Evolutionary conservation across 2,797 vertebrate genomes (phyloP), one percentile per base, ranked within the genome.

Genomic region (Gymnocypris eckloni): DNA sequence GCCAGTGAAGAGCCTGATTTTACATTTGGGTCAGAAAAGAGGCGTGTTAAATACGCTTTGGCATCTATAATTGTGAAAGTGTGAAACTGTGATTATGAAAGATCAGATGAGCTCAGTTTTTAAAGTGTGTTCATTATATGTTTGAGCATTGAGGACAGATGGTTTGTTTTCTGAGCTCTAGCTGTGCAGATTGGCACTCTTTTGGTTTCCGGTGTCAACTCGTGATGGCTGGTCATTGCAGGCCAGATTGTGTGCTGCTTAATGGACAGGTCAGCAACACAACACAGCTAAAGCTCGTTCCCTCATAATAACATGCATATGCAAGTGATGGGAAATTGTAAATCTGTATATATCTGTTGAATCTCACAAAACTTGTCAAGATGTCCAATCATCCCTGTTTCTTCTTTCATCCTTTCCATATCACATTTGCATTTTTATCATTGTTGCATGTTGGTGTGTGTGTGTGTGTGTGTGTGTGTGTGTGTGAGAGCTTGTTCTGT

Each of bases 111-210:
- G 70, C 52, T 45, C 10, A 28, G 1, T 54, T 22, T 81, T 54
- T 54, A 11, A 71, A 70, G 12, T 25, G 52, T 82, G 39, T 16
- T 22, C 33, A 41, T 70, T 81, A 41, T 70, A 61, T 66, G 43
- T 79, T 22, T 45, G 56, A 61, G 52, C 52, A 61, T 15, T 28
- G 54, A 64, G 77, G 39, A 15, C 18, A 22, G 25, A 83, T 41
- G 25, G 56, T 66, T n/a, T 82, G 25, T 52, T 77, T 69, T 77
- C 13, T 28, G 59, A 84, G 77, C 61, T 3, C 73, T 43, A 12
- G 43, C 82, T 54, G 82, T 52, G 82, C 82, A 77, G 45, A 41
- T 78, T 85, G 83, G 50, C 39, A 4, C 22, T 72, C 50, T 79
- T 72, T 54, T 71, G 66, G 52, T 48, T 72, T 50, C 83, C 39